Conservation (phyloP, 2,888 invertebrate genomes). For the Scaptomyza polygonia region DNA sequence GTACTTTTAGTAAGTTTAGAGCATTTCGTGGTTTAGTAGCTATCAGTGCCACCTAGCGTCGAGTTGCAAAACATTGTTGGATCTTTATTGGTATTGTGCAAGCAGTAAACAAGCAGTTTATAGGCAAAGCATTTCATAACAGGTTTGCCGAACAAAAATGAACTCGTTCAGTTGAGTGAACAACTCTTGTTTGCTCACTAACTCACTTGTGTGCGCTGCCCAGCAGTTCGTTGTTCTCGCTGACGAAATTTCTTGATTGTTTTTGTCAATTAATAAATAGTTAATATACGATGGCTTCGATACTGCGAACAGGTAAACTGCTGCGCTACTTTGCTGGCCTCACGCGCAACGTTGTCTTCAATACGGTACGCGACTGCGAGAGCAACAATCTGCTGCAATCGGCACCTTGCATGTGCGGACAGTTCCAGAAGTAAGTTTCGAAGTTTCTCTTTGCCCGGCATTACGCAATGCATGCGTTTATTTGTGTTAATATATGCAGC, state of each 20-base stretch:
- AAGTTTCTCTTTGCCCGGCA: conserved; percentile 50
- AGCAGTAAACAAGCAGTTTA: background rate
- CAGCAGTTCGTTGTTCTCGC: conserved; percentile 17
- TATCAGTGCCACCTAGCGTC: background rate
- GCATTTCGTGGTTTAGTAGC: background rate
- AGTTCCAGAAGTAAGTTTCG: conserved; percentile 84
- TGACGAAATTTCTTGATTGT: conserved; percentile 30
- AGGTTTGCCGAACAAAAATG: too few relatives aligned
- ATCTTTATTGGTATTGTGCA: background rate
- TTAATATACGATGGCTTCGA: conserved; percentile 80
- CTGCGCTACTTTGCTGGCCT: conserved; percentile 90
- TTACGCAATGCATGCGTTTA: conserved; percentile 65
- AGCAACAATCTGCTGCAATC: conserved; percentile 85
- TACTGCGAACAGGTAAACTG: conserved; percentile 89
- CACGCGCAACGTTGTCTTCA: conserved; percentile 88
- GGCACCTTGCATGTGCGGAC: conserved; percentile 85
- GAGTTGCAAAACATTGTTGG: background rate
- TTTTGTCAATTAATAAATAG: conserved; percentile 47
- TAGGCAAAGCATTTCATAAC: too few relatives aligned
- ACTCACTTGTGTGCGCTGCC: conserved; percentile 45
- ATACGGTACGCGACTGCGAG: conserved; percentile 88
- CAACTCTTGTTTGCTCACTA: too few relatives aligned
- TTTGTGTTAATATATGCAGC: conserved; percentile 6
- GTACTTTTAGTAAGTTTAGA: background rate
- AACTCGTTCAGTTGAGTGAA: too few relatives aligned